phyloP scores from a whole-genome alignment of 53 echinoderm and acorn worm species.

The Glandiceps talaboti region DNA sequence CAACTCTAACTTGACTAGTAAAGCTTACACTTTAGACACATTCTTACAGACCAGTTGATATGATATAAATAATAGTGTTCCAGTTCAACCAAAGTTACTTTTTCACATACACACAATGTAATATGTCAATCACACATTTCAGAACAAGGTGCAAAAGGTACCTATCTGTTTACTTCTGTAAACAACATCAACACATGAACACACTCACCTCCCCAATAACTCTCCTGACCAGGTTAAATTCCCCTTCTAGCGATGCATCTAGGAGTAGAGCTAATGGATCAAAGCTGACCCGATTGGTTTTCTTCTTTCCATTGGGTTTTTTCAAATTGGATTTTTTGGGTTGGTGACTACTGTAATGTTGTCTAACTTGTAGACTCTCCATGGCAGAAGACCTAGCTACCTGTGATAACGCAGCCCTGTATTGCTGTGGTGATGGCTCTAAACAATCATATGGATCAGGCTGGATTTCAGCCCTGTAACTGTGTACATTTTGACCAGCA shows the following conservation, averaged over 20 bases:
- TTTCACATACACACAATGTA: too few relatives aligned
- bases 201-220: constrained; percentile 91
- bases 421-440: constrained; percentile 30
- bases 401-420: constrained; percentile 65
- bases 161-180: too few relatives aligned
- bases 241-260: constrained; percentile 94
- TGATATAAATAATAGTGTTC: too few relatives aligned
- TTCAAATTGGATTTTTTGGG: constrained; percentile 23
- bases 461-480: neutral
- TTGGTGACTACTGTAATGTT: neutral
- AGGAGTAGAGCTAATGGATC: constrained; percentile 90
- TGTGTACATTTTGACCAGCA: neutral
- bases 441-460: neutral
- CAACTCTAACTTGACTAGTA: too few relatives aligned
- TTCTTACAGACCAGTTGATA: too few relatives aligned
- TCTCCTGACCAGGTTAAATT: constrained; percentile 76
- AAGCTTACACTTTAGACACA: too few relatives aligned
- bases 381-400: constrained; percentile 57
- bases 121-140: too few relatives aligned
- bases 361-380: neutral
- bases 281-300: constrained; percentile 72
- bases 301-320: constrained; percentile 36
- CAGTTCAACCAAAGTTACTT: too few relatives aligned
- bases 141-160: too few relatives aligned
- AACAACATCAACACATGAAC: too few relatives aligned